phyloP scores from a whole-genome alignment of 2,888 invertebrate genomes.

The Conomelus anceps region DNA sequence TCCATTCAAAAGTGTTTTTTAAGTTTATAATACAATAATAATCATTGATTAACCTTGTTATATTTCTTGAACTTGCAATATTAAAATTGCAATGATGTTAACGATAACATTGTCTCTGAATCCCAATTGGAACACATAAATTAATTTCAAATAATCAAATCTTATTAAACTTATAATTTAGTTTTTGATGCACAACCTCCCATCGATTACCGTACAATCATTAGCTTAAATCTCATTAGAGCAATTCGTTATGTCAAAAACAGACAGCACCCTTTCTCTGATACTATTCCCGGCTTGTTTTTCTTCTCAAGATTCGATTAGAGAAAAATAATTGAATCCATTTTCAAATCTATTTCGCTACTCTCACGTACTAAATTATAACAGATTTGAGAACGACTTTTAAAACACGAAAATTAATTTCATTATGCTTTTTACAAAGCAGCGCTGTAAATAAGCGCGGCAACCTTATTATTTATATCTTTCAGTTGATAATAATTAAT shows the following conservation, averaged over 20 bases:
- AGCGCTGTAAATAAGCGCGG: background rate
- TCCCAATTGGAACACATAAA: background rate
- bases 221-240: background rate
- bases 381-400: background rate
- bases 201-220: background rate
- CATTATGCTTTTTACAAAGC: background rate
- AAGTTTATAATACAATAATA: too few relatives aligned
- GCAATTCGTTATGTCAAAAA: background rate
- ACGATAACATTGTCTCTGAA: background rate
- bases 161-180: background rate
- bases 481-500: background rate
- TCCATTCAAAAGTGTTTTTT: too few relatives aligned
- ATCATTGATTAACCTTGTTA: too few relatives aligned
- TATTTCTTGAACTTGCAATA: too few relatives aligned
- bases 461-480: background rate
- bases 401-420: background rate
- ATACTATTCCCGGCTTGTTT: too few relatives aligned
- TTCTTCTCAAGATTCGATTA: background rate
- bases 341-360: too few relatives aligned
- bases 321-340: background rate
- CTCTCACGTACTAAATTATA: background rate
- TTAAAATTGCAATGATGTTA: too few relatives aligned
- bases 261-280: too few relatives aligned
- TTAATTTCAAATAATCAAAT: background rate
- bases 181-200: background rate